A percentile compares a stretch with the other conserved stretches of the same genome.
Conservation (phyloP, 2,888 invertebrate genomes). For the Sminthurinus aureus region DNA sequence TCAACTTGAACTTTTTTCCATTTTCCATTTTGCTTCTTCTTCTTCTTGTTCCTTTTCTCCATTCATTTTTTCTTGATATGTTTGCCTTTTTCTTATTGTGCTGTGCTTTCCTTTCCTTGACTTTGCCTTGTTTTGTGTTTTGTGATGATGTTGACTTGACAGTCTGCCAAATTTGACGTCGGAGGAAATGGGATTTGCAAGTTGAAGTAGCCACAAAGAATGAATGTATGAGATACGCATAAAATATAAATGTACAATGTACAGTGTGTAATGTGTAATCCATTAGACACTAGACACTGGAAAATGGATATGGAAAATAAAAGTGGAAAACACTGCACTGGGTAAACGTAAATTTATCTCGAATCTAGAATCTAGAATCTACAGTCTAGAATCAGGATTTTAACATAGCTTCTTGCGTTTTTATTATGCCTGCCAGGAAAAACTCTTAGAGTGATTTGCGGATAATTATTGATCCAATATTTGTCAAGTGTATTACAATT, state of each 20-base stretch:
- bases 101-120: not conserved
- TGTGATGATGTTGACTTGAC: not conserved
- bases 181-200: not conserved
- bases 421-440: not conserved
- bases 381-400: not conserved
- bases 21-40: not conserved
- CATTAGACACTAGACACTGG: not conserved
- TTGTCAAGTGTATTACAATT: not conserved
- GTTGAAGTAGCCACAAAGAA: not conserved
- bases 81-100: not conserved
- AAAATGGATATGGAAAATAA: not conserved
- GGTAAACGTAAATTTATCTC: not conserved
- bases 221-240: no score
- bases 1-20: not conserved
- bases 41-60: not conserved
- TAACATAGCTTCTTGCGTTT: not conserved
- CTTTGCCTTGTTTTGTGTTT: no score
- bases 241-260: no score
- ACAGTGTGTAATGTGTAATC: no score
- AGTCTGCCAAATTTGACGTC: slow-evolving; percentile 4
- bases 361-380: not conserved
- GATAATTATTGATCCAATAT: slow-evolving; percentile 1
- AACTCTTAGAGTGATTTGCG: not conserved
- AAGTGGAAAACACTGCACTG: not conserved
- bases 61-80: not conserved